Evolutionary conservation across 2,113 vertebrate genomes (phyloP), one percentile per base, ranked within the genome.

Genomic region (Sterna hirundo): DNA sequence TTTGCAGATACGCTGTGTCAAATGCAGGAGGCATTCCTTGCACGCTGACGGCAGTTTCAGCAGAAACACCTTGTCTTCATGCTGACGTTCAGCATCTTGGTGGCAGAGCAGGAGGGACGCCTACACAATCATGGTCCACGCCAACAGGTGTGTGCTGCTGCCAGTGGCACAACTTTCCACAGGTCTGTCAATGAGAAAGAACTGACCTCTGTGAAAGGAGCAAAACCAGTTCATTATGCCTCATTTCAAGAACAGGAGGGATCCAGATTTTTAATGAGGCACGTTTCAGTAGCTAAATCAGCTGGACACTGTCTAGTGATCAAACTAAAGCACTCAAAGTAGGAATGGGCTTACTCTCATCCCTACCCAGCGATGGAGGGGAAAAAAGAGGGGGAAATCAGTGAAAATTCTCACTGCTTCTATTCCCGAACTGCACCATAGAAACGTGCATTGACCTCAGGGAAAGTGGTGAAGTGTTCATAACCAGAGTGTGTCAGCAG

Each of bases 1-100:
- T 58, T 32, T 40, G 10, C 14, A 15, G 5, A 1, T 9, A 2
- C 0, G 0, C n/a, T 46, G 40, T 34, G 30, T 10, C 0, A 0
- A 26, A 36, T 9, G 11, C 46, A 70, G 44, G 46, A 69, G 36
- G 21, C 21, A 4, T 23, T 44, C 29, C 2, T 9, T n/a, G 30
- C n/a, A 18, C 2, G 0, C 40, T 38, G 11, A 25, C 26, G 3
- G n/a, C 52, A 62, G 22, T 6, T 29, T 88, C 68, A 46, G 72
- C 49, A 74, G 52, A 15, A 55, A 34, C 71, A 52, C 22, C 42
- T 72, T 40, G 5, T 25, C 51, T 54, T n/a, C 25, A 8, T 14
- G 2, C n/a, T 22, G 51, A n/a, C 15, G 4, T 4, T 46, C 58
- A 70, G 38, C 23, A 30, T 15, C 20, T 51, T 38, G 26, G 7